These are phyloP conservation scores for Heliothis peltigera DNA, from an alignment of 2,888 invertebrate species.

Conservation along the genomic window DNA sequence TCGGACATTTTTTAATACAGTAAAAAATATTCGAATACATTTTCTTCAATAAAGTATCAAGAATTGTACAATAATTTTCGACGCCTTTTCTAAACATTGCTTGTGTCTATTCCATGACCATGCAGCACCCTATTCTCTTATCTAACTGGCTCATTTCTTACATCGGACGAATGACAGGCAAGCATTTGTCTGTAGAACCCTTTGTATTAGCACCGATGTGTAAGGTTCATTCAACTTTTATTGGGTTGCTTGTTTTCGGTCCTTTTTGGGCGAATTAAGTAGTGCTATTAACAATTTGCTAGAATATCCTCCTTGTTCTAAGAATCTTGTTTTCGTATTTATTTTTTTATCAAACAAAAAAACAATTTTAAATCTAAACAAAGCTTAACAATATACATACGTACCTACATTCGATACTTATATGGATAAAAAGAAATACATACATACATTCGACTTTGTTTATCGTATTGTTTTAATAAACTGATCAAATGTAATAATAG, in stretches of 20 bases:
- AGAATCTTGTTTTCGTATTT: not conserved
- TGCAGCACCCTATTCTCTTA: slow-evolving; percentile 73
- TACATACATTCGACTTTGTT: no score
- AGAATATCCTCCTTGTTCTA: not conserved
- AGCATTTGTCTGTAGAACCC: slow-evolving; percentile 71
- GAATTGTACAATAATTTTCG: not conserved
- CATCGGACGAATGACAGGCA: slow-evolving; percentile 72
- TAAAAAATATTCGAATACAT: no score
- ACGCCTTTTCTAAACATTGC: slow-evolving; percentile 56
- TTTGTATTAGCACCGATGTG: slow-evolving; percentile 60
- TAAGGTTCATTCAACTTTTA: slow-evolving; percentile 53
- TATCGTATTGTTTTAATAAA: no score
- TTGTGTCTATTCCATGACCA: slow-evolving; percentile 58
- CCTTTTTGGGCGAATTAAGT: not conserved
- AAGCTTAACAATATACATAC: no score
- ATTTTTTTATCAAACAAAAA: no score
- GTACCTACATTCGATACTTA: no score
- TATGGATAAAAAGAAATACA: no score
- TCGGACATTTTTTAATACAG: no score
- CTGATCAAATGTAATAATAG: no score
- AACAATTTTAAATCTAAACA: no score
- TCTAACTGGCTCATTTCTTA: slow-evolving; percentile 80
- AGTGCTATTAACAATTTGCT: slow-evolving; percentile 4
- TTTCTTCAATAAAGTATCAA: no score
- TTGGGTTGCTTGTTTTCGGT: slow-evolving; percentile 41